phyloP scores from a whole-genome alignment of 2,113 vertebrate species.

The Macquaria ambigua region DNA sequence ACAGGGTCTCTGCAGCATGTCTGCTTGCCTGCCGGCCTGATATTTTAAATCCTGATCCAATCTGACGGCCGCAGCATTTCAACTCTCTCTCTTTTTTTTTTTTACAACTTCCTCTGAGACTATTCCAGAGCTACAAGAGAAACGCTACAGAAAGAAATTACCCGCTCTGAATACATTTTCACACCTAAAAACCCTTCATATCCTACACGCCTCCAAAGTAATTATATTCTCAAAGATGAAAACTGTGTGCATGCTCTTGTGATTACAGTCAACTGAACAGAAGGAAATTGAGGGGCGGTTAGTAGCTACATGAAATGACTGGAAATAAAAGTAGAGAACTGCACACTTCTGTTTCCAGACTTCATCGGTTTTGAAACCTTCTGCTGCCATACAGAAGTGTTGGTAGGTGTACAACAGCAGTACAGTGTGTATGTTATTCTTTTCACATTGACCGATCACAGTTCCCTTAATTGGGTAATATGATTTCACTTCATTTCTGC shows the following conservation, averaged over 20 bases:
- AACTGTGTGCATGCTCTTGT: slow-evolving; percentile 18
- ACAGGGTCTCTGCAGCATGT: slow-evolving; percentile 15
- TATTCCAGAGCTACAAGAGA: slow-evolving; percentile 5
- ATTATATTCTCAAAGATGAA: slow-evolving; percentile 52
- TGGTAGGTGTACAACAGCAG: slow-evolving; percentile 8
- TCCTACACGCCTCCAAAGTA: slow-evolving; percentile 26
- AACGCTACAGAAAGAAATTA: slow-evolving; percentile 14
- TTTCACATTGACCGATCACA: slow-evolving; percentile 12
- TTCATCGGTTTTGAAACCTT: slow-evolving; percentile 7
- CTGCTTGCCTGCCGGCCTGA: slow-evolving; percentile 21
- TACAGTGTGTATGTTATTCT: not conserved
- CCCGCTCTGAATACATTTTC: slow-evolving; percentile 39
- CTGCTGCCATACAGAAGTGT: slow-evolving; percentile 8
- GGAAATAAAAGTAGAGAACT: slow-evolving; percentile 18
- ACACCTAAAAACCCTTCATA: slow-evolving; percentile 6
- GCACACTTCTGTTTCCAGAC: slow-evolving; percentile 32
- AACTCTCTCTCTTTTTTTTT: slow-evolving; percentile 14
- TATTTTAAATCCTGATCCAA: slow-evolving; percentile 64
- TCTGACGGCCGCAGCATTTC: slow-evolving; percentile 42
- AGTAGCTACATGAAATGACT: slow-evolving; percentile 15
- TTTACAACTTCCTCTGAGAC: slow-evolving; percentile 33
- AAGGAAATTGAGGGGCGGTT: not conserved
- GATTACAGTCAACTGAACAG: slow-evolving; percentile 19
- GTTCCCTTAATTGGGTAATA: not conserved
- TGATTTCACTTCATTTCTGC: slow-evolving; percentile 26